A percentile compares a stretch with the other conserved stretches of the same genome.
These are phyloP conservation scores for Leptestheria dahalacensis DNA, from an alignment of 1,140 invertebrate genomes.

Conservation along the genomic window DNA sequence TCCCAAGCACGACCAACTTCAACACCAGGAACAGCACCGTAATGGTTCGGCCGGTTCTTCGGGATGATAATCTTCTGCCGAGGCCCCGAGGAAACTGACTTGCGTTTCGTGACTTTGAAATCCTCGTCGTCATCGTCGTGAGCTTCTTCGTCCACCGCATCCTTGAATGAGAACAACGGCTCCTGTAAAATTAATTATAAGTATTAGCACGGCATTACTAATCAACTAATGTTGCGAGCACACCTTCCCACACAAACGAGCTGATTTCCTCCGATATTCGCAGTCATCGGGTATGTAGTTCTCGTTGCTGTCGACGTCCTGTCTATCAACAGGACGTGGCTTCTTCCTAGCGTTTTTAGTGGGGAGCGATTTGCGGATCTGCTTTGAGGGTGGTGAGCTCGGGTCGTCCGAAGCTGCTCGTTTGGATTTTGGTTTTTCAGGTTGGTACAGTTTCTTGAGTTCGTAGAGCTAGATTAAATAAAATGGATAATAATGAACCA, in stretches of 20 bases:
- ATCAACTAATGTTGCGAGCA: neutral
- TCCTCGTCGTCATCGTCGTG: slow-evolving; percentile 5
- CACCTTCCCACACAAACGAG: slow-evolving; percentile 7
- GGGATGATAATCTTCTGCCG: slow-evolving; percentile 2
- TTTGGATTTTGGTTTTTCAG: neutral
- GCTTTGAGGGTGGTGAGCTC: neutral
- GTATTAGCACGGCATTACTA: neutral
- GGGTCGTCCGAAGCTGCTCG: no score
- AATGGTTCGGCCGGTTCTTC: slow-evolving; percentile 10
- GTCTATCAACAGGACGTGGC: neutral
- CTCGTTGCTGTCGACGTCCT: neutral
- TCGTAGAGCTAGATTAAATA: neutral
- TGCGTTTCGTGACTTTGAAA: neutral
- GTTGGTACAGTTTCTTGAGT: neutral
- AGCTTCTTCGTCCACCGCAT: neutral
- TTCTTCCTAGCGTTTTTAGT: neutral
- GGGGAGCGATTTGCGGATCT: neutral
- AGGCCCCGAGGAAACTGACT: neutral
- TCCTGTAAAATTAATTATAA: neutral
- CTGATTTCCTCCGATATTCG: slow-evolving; percentile 4
- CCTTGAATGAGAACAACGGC: neutral
- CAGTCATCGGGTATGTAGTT: neutral
- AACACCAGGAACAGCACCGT: slow-evolving; percentile 24
- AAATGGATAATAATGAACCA: no score
- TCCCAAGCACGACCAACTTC: slow-evolving; percentile 28